phyloP scores from a whole-genome alignment of 2,113 vertebrate species.

The Corvus moneduloides region DNA sequence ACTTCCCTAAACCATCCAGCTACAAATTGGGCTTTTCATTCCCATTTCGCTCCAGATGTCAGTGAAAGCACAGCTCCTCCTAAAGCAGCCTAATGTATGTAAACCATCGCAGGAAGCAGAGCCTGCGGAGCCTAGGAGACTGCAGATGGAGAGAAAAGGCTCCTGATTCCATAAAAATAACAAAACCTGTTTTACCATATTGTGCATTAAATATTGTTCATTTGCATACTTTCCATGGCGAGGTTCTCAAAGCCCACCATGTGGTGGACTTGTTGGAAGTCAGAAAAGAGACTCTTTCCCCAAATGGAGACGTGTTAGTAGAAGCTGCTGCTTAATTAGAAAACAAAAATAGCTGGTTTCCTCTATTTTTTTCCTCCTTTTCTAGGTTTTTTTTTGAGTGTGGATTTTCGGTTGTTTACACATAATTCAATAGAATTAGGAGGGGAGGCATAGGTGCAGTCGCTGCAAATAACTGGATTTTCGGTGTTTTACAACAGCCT shows the following conservation, averaged over 20 bases:
- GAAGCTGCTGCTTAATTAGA: slow-evolving; percentile 60
- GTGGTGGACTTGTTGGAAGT: slow-evolving; percentile 63
- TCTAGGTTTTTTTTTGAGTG: background rate
- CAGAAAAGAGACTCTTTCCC: slow-evolving; percentile 31
- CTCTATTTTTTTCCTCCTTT: background rate
- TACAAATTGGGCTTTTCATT: slow-evolving; percentile 51
- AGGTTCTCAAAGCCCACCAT: slow-evolving; percentile 60
- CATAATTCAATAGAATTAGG: background rate
- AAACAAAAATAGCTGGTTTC: slow-evolving; percentile 45
- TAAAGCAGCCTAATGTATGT: slow-evolving; percentile 51
- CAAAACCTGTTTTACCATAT: slow-evolving; percentile 67
- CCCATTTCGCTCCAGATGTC: slow-evolving; percentile 54
- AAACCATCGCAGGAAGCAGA: slow-evolving; percentile 34
- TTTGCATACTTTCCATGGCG: slow-evolving; percentile 57
- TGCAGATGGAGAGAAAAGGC: slow-evolving; percentile 67
- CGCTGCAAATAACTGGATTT: background rate
- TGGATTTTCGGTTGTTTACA: background rate
- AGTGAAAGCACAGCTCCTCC: slow-evolving; percentile 36
- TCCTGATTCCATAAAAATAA: slow-evolving; percentile 65
- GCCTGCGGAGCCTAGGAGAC: slow-evolving; percentile 23
- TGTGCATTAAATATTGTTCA: slow-evolving; percentile 66
- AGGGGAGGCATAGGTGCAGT: background rate
- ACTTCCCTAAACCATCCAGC: background rate
- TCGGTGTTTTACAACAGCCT: background rate
- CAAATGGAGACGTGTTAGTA: slow-evolving; percentile 56